Base-by-base conservation (phyloP, 1,140 invertebrate genomes). In the Bombus pascuorum region DNA sequence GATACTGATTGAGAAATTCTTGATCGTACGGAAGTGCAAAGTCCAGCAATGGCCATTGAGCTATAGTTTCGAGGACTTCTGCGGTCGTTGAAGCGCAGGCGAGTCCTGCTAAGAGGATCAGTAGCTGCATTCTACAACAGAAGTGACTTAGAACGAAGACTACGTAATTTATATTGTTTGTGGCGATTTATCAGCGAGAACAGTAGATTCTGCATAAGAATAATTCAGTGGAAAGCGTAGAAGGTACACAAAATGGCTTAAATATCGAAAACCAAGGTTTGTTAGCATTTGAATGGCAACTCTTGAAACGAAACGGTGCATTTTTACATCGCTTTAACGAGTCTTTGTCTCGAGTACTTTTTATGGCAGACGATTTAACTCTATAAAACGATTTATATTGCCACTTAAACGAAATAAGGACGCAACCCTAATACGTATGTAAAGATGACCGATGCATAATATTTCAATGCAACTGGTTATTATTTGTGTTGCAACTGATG, bases 31-130 rank as follows among this genome's bases (percentile, higher is more conserved):
- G 96, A 77, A 97, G 96, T 85, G 97, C 96, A 89, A 96, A 98
- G 84, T 96, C 96, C 0, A 98, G 89, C 2, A 97, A 91, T 34
- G 95, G 96, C 97, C 97, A 98, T 93, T 98, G 96, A 83, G 97
- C 97, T 6, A 97, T 92, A 3, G 97, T 96, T 90, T 98, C 97
- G 6, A 98, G 91, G 28, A 93, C 84, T 15, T 94, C 90, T 0
- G 88, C 89, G 32, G 72, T 83, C 0, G 72, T 28, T 0, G 13
- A n/a, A 10, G 4, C 15, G 3, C 59, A 78, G 47, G 2, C 44
- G 0, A 83, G n/a, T 1, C 66, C 37, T 32, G 32, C 66, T 15
- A 91, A 22, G 1, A 89, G 22, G 4, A 83, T 70, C 3, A 81
- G 1, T 1, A 86, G n/a, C 5, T 81, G 28, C 34, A 39, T 65